These are phyloP conservation scores for Tadarida brasiliensis DNA, from an alignment of 2,797 vertebrate species.

Conservation along the genomic window DNA sequence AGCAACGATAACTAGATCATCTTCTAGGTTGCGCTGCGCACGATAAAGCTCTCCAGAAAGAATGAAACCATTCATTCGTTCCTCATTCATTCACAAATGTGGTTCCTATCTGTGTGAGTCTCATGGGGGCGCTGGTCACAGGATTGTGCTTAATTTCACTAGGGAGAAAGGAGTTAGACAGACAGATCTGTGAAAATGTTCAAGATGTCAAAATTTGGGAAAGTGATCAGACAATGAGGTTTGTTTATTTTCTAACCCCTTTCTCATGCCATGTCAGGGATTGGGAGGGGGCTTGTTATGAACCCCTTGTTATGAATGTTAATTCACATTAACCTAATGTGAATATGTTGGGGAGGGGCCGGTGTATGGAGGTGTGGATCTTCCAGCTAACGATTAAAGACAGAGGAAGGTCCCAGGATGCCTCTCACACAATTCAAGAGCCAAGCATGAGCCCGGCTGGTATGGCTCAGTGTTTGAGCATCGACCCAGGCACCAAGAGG, in stretches of 20 bases:
- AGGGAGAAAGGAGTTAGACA: neutral
- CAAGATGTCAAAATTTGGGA: neutral
- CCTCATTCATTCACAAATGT: neutral
- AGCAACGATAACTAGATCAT: constrained; percentile 38
- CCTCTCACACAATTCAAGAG: neutral
- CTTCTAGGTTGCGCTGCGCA: neutral
- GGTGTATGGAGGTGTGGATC: too few relatives aligned
- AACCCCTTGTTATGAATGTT: neutral
- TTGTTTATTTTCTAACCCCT: neutral
- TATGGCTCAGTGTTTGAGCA: too few relatives aligned
- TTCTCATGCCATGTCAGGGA: neutral
- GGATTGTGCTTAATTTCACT: constrained; percentile 15
- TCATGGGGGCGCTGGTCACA: neutral
- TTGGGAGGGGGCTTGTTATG: neutral
- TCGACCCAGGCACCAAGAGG: too few relatives aligned
- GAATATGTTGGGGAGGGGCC: neutral
- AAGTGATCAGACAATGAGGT: neutral
- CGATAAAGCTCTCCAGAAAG: neutral
- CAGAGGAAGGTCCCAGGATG: neutral
- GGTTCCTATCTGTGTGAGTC: neutral
- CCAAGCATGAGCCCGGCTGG: too few relatives aligned
- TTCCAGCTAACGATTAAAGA: neutral
- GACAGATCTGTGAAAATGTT: neutral
- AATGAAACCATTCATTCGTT: constrained; percentile 39
- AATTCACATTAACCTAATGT: neutral